Conservation (phyloP, 2,797 vertebrate species). For the Trachurus trachurus region DNA sequence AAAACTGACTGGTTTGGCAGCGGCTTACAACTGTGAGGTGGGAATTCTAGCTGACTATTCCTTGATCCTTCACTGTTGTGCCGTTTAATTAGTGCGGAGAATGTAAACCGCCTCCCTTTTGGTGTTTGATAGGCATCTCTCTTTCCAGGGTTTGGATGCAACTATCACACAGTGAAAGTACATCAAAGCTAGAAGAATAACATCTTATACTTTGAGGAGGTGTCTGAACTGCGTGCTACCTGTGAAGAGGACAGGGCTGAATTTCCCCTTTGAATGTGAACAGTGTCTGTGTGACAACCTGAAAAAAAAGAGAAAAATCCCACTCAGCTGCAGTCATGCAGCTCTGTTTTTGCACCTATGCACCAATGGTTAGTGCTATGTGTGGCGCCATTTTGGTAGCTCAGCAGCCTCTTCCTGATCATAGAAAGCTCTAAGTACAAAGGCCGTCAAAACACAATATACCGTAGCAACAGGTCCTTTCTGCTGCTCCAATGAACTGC, state of each 20-base stretch:
- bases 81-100: constrained; percentile 86
- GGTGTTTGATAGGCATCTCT: constrained; percentile 57
- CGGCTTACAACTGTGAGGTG: background rate
- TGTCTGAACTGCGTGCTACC: constrained; percentile 49
- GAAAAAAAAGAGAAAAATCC: background rate
- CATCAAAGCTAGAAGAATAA: constrained; percentile 53
- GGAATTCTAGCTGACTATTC: constrained; percentile 77
- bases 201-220: constrained; percentile 54
- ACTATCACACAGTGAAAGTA: constrained; percentile 30
- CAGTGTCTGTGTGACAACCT: constrained; percentile 33
- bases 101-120: constrained; percentile 61
- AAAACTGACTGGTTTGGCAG: background rate
- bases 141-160: constrained; percentile 25
- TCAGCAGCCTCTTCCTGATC: constrained; percentile 22
- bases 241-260: constrained; percentile 41
- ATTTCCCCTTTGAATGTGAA: constrained; percentile 42
- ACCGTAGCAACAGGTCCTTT: constrained; percentile 62
- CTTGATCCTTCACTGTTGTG: constrained; percentile 82
- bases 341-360: constrained; percentile 33
- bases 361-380: constrained; percentile 8
- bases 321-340: constrained; percentile 7
- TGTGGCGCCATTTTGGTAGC: constrained; percentile 57
- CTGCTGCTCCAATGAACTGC: constrained; percentile 39
- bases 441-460: constrained; percentile 33
- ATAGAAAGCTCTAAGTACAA: constrained; percentile 31